Percentiles rank a stretch among this genome's conserved stretches.
phyloP scores from a whole-genome alignment of 2,888 invertebrate species.

The Amphipyra berbera region DNA sequence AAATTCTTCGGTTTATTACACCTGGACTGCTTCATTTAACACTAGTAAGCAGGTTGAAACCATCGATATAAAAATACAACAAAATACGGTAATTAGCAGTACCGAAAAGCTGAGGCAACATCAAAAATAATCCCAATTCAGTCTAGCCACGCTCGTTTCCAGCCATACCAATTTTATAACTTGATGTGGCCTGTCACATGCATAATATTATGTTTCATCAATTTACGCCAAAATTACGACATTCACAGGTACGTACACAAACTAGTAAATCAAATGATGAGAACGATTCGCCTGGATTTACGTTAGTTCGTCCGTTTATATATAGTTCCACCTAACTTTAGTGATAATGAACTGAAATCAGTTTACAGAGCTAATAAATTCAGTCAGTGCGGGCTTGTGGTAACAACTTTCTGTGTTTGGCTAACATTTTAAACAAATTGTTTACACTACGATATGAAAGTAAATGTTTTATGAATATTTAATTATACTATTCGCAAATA shows the following conservation, averaged over 20 bases:
- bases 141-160: too few species aligned
- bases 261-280: conserved; percentile 42
- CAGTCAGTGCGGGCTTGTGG: conserved; percentile 33
- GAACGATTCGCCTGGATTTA: conserved; percentile 35
- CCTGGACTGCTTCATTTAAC: too few species aligned
- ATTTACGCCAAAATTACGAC: conserved; percentile 8
- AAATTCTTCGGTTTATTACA: too few species aligned
- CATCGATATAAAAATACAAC: too few species aligned
- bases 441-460: conserved; percentile 34
- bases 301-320: conserved; percentile 48
- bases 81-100: too few species aligned
- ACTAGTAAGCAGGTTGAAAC: too few species aligned
- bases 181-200: not conserved
- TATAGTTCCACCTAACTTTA: conserved; percentile 55
- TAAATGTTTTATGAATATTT: conserved; percentile 31
- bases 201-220: not conserved
- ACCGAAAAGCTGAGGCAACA: too few species aligned
- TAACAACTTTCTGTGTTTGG: conserved; percentile 42
- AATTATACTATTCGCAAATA: conserved; percentile 25
- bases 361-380: conserved; percentile 57
- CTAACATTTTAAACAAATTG: conserved; percentile 51
- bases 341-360: conserved; percentile 58
- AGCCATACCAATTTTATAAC: too few species aligned
- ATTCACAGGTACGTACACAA: conserved; percentile 13
- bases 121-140: too few species aligned